Conservation (phyloP, 1,140 invertebrate genomes). For the Anastrepha obliqua region DNA sequence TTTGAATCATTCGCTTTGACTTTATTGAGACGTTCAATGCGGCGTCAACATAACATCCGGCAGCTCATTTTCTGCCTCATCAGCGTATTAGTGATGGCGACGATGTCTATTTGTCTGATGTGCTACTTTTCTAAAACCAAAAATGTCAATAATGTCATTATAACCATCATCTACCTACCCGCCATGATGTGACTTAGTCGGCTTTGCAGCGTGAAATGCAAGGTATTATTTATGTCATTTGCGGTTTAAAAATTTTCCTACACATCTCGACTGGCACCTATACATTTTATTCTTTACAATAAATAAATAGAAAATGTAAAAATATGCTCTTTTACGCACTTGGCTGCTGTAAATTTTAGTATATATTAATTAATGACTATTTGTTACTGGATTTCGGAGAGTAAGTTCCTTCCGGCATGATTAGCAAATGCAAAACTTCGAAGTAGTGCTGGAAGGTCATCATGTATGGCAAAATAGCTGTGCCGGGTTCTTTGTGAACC, state of each 20-base stretch:
- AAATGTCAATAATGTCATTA: slow-evolving; percentile 50
- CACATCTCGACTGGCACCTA: not conserved
- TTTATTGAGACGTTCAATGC: slow-evolving; percentile 3
- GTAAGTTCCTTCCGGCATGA: no score
- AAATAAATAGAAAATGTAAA: not conserved
- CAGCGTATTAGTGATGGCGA: not conserved
- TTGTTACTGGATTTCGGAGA: no score
- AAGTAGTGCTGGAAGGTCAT: no score
- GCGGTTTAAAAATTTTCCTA: slow-evolving; percentile 21
- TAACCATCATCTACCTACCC: not conserved
- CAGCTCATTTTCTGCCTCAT: slow-evolving; percentile 35
- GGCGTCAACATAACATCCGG: slow-evolving; percentile 1
- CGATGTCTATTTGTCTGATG: not conserved
- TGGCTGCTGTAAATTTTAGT: not conserved
- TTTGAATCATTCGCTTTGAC: not conserved
- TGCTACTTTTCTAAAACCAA: slow-evolving; percentile 47
- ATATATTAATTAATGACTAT: no score
- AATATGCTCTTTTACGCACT: not conserved
- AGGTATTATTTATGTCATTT: not conserved
- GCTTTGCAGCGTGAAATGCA: not conserved
- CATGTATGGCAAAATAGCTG: no score
- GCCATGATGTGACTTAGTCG: not conserved
- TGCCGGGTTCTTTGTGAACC: no score
- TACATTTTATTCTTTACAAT: not conserved
- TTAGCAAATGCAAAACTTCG: no score